These are phyloP conservation scores for Eutolmus rufibarbis DNA, from an alignment of 2,888 invertebrate genomes.

Conservation along the genomic window DNA sequence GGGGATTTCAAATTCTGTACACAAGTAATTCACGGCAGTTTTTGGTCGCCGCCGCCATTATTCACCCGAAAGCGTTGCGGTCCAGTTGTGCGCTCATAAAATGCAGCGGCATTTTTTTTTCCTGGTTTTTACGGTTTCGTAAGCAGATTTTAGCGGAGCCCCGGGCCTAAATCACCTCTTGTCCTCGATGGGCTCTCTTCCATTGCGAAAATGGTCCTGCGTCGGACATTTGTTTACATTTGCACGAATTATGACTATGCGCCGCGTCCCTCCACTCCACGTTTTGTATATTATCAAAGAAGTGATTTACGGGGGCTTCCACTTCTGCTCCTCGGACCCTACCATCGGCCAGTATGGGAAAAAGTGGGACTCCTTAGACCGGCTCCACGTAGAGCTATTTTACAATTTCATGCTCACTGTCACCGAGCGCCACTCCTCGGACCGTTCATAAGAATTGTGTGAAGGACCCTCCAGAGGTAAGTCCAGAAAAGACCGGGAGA, in stretches of 20 bases:
- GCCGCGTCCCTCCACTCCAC: neutral
- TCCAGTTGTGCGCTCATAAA: conserved; percentile 32
- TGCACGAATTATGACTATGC: conserved; percentile 33
- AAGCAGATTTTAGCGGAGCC: conserved; percentile 23
- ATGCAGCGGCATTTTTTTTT: conserved; percentile 23
- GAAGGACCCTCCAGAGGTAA: neutral
- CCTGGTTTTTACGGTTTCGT: conserved; percentile 35
- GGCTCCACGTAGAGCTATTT: neutral
- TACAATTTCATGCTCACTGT: neutral
- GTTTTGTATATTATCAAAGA: conserved; percentile 33
- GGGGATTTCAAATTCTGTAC: neutral
- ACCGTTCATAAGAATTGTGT: neutral
- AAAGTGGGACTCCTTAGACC: neutral
- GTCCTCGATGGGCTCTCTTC: conserved; percentile 39
- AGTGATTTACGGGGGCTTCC: neutral
- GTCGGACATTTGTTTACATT: conserved; percentile 39
- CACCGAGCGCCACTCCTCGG: neutral
- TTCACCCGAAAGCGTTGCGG: conserved; percentile 20
- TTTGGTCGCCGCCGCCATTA: neutral
- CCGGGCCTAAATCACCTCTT: conserved; percentile 22
- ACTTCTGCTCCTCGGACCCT: neutral
- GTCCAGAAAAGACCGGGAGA: neutral
- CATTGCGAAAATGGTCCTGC: conserved; percentile 28
- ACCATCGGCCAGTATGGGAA: neutral
- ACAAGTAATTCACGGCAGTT: conserved; percentile 21